Evolutionary conservation across 2,113 vertebrate species (phyloP).

Genomic region (Strix aluco): DNA sequence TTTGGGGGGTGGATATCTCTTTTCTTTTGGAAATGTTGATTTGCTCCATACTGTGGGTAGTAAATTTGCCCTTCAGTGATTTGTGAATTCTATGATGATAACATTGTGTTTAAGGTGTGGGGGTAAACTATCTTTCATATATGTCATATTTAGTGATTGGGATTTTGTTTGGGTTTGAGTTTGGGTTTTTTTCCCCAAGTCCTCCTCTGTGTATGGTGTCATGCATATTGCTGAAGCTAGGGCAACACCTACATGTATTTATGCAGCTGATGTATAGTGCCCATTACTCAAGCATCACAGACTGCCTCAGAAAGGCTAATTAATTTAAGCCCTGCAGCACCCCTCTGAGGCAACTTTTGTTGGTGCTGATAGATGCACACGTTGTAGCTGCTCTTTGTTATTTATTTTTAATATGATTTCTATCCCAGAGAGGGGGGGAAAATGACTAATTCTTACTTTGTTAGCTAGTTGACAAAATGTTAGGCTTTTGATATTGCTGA

Average conservation of each 20-base stretch:
- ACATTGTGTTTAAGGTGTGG: neutral
- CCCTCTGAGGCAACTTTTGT: slow-evolving; percentile 49
- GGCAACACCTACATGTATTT: slow-evolving; percentile 4
- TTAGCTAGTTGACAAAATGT: neutral
- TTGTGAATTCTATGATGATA: neutral
- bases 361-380: neutral
- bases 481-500: neutral
- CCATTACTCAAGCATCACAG: slow-evolving; percentile 11
- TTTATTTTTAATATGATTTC: slow-evolving; percentile 20
- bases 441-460: neutral
- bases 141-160: neutral
- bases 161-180: neutral
- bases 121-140: neutral
- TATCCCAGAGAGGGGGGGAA: neutral
- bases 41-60: neutral
- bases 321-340: slow-evolving; percentile 55
- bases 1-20: no score
- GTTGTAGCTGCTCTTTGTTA: slow-evolving; percentile 10
- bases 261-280: neutral
- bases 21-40: neutral
- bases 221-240: slow-evolving; percentile 1
- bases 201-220: neutral
- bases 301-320: neutral
- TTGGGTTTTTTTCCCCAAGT: neutral
- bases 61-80: neutral